Conservation (phyloP, 2,888 invertebrate genomes). For the Drosophila emarginata region DNA sequence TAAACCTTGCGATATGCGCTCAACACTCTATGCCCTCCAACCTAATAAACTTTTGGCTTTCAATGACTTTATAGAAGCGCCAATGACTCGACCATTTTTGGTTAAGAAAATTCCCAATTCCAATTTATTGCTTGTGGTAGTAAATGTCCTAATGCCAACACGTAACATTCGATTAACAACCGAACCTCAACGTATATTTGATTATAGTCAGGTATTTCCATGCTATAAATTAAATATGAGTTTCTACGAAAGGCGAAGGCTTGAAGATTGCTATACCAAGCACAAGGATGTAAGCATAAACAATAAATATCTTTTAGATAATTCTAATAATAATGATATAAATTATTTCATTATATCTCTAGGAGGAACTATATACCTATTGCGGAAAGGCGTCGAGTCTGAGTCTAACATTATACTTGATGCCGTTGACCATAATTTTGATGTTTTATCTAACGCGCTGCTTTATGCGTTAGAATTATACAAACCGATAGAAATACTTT, state of each 20-base stretch:
- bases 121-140: conserved; percentile 90
- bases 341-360: not conserved
- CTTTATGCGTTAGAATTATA: conserved; percentile 61
- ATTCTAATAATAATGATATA: not conserved
- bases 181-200: conserved; percentile 83
- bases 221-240: conserved; percentile 91
- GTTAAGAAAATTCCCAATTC: conserved; percentile 89
- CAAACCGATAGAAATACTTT: conserved; percentile 41
- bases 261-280: conserved; percentile 90
- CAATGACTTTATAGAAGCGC: conserved; percentile 81
- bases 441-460: conserved; percentile 74
- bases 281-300: conserved; percentile 86
- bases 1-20: conserved; percentile 88
- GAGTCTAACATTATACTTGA: conserved; percentile 55
- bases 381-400: conserved; percentile 80
- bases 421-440: conserved; percentile 69
- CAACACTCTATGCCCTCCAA: conserved; percentile 87
- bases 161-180: conserved; percentile 83
- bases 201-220: conserved; percentile 85
- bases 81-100: conserved; percentile 86
- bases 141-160: conserved; percentile 84
- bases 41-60: conserved; percentile 83
- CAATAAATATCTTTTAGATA: not conserved
- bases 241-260: conserved; percentile 86
- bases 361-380: conserved; percentile 80